phyloP scores from a whole-genome alignment of 2,113 vertebrate genomes.

The Phrynocephalus versicolor region DNA sequence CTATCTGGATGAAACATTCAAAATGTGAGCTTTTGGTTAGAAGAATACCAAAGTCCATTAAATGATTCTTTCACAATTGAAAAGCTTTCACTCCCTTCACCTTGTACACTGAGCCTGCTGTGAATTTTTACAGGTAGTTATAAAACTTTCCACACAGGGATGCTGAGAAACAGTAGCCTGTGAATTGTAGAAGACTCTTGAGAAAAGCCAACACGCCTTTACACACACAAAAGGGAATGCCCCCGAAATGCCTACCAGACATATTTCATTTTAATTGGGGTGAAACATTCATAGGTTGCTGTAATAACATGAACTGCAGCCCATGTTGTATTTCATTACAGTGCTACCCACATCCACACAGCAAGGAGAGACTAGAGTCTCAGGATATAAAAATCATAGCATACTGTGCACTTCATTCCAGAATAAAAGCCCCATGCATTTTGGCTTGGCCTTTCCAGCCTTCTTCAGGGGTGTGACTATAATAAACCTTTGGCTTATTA shows the following conservation, averaged over 20 bases:
- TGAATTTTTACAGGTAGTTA: not conserved
- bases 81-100: not conserved
- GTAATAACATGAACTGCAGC: not conserved
- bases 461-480: too few relatives aligned
- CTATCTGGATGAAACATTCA: not conserved
- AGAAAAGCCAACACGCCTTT: not conserved
- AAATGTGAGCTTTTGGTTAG: not conserved
- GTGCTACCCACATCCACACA: not conserved
- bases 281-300: not conserved
- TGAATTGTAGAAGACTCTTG: not conserved
- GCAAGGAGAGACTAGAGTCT: too few relatives aligned
- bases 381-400: too few relatives aligned
- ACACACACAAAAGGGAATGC: not conserved
- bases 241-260: not conserved
- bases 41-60: constrained; percentile 1
- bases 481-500: too few relatives aligned
- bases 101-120: constrained; percentile 11
- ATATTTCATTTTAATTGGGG: constrained; percentile 1
- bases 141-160: not conserved
- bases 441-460: too few relatives aligned
- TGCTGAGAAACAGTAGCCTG: not conserved
- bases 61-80: not conserved
- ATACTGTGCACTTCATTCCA: too few relatives aligned
- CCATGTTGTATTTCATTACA: not conserved
- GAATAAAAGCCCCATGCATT: too few relatives aligned